A percentile compares a stretch with the other conserved stretches of the same genome.
Evolutionary conservation across 2,888 invertebrate genomes (phyloP).

Genomic region (Kuschelorhynchus macadamiae): DNA sequence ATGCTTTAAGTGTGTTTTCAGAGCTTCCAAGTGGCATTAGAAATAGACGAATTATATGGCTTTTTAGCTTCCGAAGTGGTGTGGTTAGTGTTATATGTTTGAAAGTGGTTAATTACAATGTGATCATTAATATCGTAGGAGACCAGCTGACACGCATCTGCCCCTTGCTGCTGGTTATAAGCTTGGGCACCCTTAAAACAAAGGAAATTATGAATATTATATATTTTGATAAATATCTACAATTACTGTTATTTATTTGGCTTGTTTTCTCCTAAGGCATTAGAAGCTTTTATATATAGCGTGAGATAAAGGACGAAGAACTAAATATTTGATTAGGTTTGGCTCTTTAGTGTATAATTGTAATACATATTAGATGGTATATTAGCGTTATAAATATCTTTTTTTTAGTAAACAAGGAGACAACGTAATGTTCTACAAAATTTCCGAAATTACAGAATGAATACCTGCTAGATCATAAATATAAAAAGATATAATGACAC

Average conservation of each 20-base stretch:
- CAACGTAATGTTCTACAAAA: too few relatives aligned
- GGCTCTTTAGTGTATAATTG: too few relatives aligned
- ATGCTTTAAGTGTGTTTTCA: constrained; percentile 46
- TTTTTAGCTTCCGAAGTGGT: constrained; percentile 54
- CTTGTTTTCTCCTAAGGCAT: too few relatives aligned
- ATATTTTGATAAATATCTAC: constrained; percentile 67
- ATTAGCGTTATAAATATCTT: too few relatives aligned
- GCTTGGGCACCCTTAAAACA: constrained; percentile 66
- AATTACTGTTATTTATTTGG: constrained; percentile 65
- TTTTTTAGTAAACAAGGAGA: too few relatives aligned
- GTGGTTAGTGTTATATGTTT: constrained; percentile 63
- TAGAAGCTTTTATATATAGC: too few relatives aligned
- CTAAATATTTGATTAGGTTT: too few relatives aligned
- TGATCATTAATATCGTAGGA: constrained; percentile 66
- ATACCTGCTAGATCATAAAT: too few relatives aligned
- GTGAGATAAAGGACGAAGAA: too few relatives aligned
- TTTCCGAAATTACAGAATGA: too few relatives aligned
- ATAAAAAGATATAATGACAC: too few relatives aligned
- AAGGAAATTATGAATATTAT: constrained; percentile 56
- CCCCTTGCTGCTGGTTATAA: constrained; percentile 49
- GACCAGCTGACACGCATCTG: constrained; percentile 69
- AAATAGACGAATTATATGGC: constrained; percentile 46
- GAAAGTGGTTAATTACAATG: constrained; percentile 69
- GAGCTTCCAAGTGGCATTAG: constrained; percentile 36
- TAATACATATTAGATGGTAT: too few relatives aligned